Conservation (phyloP, 2,888 invertebrate species). For the Lasioglossum pauxillum region DNA sequence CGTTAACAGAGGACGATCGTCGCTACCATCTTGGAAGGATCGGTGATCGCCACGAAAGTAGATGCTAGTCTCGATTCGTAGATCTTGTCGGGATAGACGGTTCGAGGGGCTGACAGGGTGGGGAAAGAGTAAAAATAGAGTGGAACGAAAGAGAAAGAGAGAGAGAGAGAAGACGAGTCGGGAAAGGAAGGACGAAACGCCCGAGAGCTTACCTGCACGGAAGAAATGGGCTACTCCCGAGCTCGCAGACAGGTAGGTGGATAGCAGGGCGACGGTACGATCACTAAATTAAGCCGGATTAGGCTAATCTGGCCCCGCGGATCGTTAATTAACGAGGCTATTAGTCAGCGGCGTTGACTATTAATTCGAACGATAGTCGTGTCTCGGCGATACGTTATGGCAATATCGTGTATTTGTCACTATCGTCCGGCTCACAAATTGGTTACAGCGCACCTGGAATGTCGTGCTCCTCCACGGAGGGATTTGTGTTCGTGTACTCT, state of each 20-base stretch:
- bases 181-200: constrained; percentile 3
- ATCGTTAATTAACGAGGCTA: constrained; percentile 81
- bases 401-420: constrained; percentile 82
- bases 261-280: constrained; percentile 71
- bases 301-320: constrained; percentile 78
- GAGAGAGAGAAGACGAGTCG: background rate
- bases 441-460: constrained; percentile 80
- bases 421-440: constrained; percentile 80
- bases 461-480: constrained; percentile 67
- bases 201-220: constrained; percentile 61
- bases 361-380: constrained; percentile 80
- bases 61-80: background rate
- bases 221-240: constrained; percentile 49
- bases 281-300: constrained; percentile 81
- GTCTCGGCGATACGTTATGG: constrained; percentile 78
- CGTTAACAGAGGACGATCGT: constrained; percentile 56
- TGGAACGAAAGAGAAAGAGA: background rate
- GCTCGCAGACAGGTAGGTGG: constrained; percentile 69
- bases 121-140: background rate
- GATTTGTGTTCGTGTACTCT: constrained; percentile 43
- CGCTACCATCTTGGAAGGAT: constrained; percentile 49
- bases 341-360: constrained; percentile 79
- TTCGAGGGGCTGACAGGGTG: background rate
- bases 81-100: constrained; percentile 7
- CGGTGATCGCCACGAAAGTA: constrained; percentile 44